phyloP scores from a whole-genome alignment of 2,113 vertebrate species.

The Raja brachyura region DNA sequence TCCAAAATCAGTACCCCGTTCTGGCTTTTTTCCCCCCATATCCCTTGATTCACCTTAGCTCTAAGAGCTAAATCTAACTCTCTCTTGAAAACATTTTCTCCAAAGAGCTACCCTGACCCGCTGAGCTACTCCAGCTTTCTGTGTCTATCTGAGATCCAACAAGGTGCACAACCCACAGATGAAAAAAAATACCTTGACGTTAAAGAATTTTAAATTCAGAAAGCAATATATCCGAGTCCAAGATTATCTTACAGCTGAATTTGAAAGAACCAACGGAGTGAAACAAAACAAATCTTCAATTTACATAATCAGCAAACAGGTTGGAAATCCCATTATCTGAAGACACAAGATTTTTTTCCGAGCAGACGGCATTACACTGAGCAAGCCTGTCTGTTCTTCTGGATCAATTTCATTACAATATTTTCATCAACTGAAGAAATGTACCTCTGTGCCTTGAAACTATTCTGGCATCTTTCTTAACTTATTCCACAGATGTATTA shows the following conservation, averaged over 20 bases:
- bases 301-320: neutral
- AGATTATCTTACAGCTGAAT: neutral
- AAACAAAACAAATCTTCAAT: neutral
- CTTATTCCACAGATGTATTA: neutral
- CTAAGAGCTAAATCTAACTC: too few relatives aligned
- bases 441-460: neutral
- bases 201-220: neutral
- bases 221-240: neutral
- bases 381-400: neutral
- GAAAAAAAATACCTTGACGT: neutral
- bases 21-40: too few relatives aligned
- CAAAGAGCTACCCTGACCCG: too few relatives aligned
- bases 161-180: too few relatives aligned
- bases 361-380: neutral
- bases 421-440: neutral
- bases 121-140: too few relatives aligned
- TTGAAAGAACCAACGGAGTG: neutral
- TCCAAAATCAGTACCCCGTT: too few relatives aligned
- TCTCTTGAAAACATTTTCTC: too few relatives aligned
- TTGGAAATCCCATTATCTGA: neutral
- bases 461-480: neutral
- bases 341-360: neutral
- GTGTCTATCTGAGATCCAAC: too few relatives aligned
- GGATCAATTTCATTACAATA: neutral
- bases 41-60: too few relatives aligned